These are phyloP conservation scores for Eledone cirrhosa DNA, from an alignment of 2,888 invertebrate genomes.

Conservation along the genomic window DNA sequence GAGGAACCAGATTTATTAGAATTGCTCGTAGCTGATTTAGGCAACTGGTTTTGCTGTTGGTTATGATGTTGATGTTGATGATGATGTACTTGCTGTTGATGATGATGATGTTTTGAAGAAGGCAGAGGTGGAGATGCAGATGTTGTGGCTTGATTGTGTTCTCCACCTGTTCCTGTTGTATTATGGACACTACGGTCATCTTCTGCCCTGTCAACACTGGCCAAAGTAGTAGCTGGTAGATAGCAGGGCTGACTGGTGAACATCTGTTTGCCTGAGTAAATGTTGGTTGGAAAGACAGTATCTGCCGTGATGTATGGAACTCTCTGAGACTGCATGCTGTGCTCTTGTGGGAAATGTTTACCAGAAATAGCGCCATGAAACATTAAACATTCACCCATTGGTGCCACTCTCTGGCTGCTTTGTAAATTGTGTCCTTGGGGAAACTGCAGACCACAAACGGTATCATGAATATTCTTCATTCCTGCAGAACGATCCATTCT, in stretches of 20 bases:
- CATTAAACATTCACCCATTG: neutral
- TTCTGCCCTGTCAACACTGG: neutral
- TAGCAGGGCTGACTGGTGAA: neutral
- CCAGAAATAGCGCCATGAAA: neutral
- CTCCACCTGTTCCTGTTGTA: neutral
- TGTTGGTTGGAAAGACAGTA: slow-evolving; percentile 3
- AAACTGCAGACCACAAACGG: neutral
- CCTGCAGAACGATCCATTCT: neutral
- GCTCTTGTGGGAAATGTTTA: slow-evolving; percentile 21
- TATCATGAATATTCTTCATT: slow-evolving; percentile 3
- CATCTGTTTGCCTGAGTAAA: slow-evolving; percentile 15
- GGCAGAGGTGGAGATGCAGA: neutral
- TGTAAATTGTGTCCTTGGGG: neutral
- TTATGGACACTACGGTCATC: neutral
- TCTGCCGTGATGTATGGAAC: neutral
- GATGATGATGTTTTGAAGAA: too few relatives aligned
- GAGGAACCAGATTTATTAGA: too few relatives aligned
- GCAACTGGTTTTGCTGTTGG: neutral
- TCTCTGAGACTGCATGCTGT: neutral
- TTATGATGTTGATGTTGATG: neutral
- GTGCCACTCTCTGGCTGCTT: slow-evolving; percentile 7
- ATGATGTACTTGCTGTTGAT: too few relatives aligned
- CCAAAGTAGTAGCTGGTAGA: neutral
- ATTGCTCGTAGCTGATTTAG: too few relatives aligned
- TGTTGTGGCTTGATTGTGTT: neutral